Evolutionary conservation across 2,113 vertebrate genomes (phyloP).

Genomic region (Pteronura brasiliensis): DNA sequence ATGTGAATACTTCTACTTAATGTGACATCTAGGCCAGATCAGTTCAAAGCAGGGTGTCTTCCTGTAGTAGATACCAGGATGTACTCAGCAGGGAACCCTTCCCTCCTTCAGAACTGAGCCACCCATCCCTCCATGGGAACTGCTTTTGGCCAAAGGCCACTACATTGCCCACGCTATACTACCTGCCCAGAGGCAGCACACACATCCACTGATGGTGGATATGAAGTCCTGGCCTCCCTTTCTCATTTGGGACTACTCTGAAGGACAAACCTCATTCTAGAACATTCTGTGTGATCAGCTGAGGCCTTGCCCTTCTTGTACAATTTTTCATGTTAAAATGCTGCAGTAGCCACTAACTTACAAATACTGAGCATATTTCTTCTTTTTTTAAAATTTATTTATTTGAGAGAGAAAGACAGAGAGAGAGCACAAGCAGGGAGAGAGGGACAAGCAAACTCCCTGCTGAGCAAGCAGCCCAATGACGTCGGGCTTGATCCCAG

Average conservation of each 20-base stretch:
- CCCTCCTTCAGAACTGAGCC: not conserved
- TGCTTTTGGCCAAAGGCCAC: not conserved
- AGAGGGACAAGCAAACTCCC: too few species aligned
- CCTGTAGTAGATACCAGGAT: not conserved
- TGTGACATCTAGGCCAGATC: not conserved
- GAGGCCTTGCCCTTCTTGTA: not conserved
- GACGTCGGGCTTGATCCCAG: too few species aligned
- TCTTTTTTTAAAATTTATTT: too few species aligned
- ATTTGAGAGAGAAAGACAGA: too few species aligned
- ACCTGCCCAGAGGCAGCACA: not conserved
- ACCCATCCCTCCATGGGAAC: not conserved
- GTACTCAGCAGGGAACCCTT: not conserved
- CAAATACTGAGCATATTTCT: not conserved
- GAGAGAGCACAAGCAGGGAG: too few species aligned
- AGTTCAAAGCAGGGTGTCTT: not conserved
- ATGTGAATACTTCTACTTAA: not conserved
- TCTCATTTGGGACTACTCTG: not conserved
- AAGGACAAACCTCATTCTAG: accelerated
- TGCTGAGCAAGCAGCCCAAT: too few species aligned
- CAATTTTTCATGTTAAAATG: not conserved
- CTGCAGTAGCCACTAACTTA: not conserved
- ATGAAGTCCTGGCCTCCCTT: not conserved
- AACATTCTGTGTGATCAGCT: not conserved
- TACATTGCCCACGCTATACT: not conserved
- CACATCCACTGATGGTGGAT: not conserved